A percentile compares a stretch with the other conserved stretches of the same genome.
Conservation (phyloP, 92 coral and sea anemone genomes). For the Virgularia gustaviana region DNA sequence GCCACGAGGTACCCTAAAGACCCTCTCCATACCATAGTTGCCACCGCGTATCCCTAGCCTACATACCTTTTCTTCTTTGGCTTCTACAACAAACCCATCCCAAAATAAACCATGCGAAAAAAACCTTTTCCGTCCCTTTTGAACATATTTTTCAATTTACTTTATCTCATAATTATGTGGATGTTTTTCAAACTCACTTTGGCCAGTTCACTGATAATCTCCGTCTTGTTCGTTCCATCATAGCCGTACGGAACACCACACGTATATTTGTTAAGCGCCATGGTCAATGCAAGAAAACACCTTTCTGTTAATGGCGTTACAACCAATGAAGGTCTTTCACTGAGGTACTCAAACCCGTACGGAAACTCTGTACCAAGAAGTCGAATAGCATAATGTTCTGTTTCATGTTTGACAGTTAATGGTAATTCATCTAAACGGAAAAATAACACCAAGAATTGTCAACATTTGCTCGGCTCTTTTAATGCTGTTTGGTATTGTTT, state of each 20-base stretch:
- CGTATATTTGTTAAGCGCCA: constrained; percentile 70
- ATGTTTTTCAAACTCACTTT: constrained; percentile 61
- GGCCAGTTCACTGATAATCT: constrained; percentile 70
- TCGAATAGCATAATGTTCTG: constrained; percentile 58
- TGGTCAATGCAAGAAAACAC: constrained; percentile 72
- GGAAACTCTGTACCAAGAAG: constrained; percentile 70
- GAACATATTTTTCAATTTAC: too few species aligned
- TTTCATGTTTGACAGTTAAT: constrained; percentile 45
- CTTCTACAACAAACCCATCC: too few species aligned
- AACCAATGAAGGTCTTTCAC: constrained; percentile 70
- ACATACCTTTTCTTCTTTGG: too few species aligned
- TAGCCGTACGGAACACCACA: constrained; percentile 83
- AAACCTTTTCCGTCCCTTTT: too few species aligned
- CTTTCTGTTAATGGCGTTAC: constrained; percentile 84
- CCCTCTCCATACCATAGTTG: too few species aligned
- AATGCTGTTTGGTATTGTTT: too few species aligned
- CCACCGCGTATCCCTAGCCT: too few species aligned
- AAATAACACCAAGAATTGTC: neutral
- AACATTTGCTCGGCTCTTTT: too few species aligned
- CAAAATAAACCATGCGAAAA: too few species aligned
- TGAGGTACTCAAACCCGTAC: constrained; percentile 87
- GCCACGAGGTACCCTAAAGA: too few species aligned
- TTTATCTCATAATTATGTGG: too few species aligned
- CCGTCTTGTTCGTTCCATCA: constrained; percentile 90
- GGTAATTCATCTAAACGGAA: constrained; percentile 46